Evolutionary conservation across 2,888 invertebrate genomes (phyloP), one percentile per base, ranked within the genome.

Genomic region (Metellina segmentata): DNA sequence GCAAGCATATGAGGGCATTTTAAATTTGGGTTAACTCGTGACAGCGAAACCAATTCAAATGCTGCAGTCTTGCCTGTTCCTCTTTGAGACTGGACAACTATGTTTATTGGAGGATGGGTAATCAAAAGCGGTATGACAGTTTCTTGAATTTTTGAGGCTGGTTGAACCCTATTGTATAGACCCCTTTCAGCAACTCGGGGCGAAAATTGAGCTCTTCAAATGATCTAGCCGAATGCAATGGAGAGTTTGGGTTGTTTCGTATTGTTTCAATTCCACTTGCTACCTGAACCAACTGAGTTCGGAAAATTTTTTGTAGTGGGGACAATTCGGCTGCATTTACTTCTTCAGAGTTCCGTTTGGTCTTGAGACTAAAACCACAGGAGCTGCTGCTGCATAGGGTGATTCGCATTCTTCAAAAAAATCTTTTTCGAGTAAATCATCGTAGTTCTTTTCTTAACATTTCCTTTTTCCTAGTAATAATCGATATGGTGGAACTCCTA

Each of bases 11-110:
- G 92, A 34, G 99, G 98, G 95, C 97, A 97, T 93, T 97, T 96
- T 94, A 97, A 96, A 16, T 95, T 95, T 0, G 97, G 95, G 95
- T 99, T 97, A 5, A 99, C 98, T 94, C 99, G 96, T 94, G 98
- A 98, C 72, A 99, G 95, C 98, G 99, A 99, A 0, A 99, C 98
- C 92, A 99, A 95, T 16, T 98, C 98, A 96, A 99, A 99, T 7
- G 99, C 99, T 69, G 99, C 99, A 1, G 99, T 99, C 96, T 99
- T 99, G 78, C 99, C 99, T 86, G 99, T 99, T 92, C 99, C 99
- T 78, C 98, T 99, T 95, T 99, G 99, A 89, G 99, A 98, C 95
- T 99, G 99, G 5, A 99, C 99, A 94, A 99, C 99, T 97, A 99
- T 97, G 95, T 99, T 99, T 95, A 98, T 98, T 49, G 99, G 98